These are phyloP conservation scores for Poecile montanus DNA, from an alignment of 2,797 vertebrate species.

Conservation along the genomic window DNA sequence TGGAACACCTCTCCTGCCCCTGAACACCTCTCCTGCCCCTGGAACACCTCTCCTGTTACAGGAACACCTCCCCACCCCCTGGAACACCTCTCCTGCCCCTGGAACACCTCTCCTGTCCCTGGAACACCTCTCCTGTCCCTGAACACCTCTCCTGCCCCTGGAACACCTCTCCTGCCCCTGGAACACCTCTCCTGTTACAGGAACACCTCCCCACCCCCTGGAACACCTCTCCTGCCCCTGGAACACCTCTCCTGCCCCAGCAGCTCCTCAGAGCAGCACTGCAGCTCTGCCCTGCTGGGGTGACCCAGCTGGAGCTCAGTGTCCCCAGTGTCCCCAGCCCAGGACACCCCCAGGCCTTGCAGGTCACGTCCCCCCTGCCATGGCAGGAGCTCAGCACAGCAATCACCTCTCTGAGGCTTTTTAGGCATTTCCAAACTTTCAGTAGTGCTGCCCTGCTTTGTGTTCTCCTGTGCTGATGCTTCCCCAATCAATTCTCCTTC, in stretches of 20 bases:
- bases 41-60: no score
- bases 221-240: no score
- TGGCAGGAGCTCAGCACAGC: background rate
- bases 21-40: no score
- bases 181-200: no score
- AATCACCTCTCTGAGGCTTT: background rate
- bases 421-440: background rate
- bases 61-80: no score
- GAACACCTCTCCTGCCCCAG: background rate
- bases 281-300: background rate
- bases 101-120: no score
- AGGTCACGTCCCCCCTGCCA: background rate
- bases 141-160: no score
- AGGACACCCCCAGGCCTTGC: background rate
- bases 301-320: background rate
- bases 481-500: background rate
- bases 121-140: no score
- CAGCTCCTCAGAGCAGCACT: background rate
- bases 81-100: no score
- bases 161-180: no score
- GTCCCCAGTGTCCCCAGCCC: background rate
- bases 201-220: no score
- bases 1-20: no score
- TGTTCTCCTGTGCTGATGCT: background rate
- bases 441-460: background rate